Percentiles rank a stretch among this genome's conserved stretches.
Conservation (phyloP, 2,113 vertebrate genomes). For the Pitta sordida region DNA sequence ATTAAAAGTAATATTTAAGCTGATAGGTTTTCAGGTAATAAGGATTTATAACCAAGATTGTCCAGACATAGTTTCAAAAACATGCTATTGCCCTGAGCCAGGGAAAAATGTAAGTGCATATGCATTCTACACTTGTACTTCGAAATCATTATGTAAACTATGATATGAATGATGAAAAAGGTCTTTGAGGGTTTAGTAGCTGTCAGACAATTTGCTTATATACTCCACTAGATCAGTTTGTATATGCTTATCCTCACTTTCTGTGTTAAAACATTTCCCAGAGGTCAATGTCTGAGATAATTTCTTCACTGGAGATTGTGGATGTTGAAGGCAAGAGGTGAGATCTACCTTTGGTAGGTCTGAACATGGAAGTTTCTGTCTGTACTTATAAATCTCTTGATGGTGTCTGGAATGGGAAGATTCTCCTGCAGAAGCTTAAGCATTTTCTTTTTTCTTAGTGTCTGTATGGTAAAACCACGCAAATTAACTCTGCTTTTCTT, state of each 20-base stretch:
- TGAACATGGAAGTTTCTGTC: background rate
- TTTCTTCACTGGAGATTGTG: background rate
- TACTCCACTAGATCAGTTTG: background rate
- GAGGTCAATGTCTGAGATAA: background rate
- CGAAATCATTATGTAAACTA: background rate
- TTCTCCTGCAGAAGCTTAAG: background rate
- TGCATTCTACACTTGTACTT: background rate
- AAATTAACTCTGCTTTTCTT: background rate
- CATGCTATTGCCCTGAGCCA: background rate
- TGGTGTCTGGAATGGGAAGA: background rate
- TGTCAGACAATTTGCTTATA: background rate
- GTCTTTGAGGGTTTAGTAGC: background rate
- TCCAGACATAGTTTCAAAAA: background rate
- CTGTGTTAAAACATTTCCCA: background rate
- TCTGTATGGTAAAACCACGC: background rate
- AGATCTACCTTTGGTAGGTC: background rate
- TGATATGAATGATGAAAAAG: background rate
- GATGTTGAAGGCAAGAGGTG: background rate
- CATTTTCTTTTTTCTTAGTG: background rate
- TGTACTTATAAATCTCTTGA: background rate
- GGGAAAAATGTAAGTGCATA: background rate
- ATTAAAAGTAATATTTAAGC: background rate
- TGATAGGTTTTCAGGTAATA: background rate
- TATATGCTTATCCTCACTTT: background rate
- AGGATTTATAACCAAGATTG: background rate